phyloP scores from a whole-genome alignment of 64 coral and sea anemone genomes.

The Actinia tenebrosa region DNA sequence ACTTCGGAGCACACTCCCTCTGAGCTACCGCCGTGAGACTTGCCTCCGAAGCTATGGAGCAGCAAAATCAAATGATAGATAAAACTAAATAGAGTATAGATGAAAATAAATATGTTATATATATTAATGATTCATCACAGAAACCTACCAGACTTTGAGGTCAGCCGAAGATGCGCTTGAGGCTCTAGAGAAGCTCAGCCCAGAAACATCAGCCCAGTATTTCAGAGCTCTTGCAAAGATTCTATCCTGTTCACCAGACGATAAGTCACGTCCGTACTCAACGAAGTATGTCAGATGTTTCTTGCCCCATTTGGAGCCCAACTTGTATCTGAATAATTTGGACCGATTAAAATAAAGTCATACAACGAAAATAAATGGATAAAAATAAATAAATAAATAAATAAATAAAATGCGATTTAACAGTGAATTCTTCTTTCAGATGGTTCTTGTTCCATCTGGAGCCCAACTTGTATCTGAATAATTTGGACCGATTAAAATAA shows the following conservation, averaged over 20 bases:
- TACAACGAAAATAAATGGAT: too few species aligned
- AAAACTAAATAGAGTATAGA: too few species aligned
- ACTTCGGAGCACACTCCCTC: constrained; percentile 17
- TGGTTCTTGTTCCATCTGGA: constrained; percentile 48
- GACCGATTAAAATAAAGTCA: too few species aligned
- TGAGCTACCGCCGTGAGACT: constrained; percentile 26
- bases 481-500: too few species aligned
- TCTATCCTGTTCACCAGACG: constrained; percentile 11
- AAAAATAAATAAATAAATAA: too few species aligned
- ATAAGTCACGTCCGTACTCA: constrained; percentile 45
- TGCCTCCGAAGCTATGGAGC: constrained; percentile 33
- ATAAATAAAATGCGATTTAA: too few species aligned
- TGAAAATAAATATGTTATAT: too few species aligned
- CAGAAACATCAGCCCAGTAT: constrained; percentile 65
- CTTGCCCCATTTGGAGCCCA: constrained; percentile 46
- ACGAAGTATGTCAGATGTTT: constrained; percentile 49
- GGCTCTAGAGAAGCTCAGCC: constrained; percentile 34
- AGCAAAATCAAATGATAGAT: too few species aligned
- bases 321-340: background rate
- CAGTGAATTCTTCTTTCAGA: background rate
- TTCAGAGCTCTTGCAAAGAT: constrained; percentile 52
- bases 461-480: background rate
- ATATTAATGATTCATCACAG: too few species aligned
- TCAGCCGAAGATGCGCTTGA: constrained; percentile 21
- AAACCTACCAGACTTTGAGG: constrained; percentile 50